Conservation (phyloP, 2,888 invertebrate species). For the Chaetogeoica ovagalla region DNA sequence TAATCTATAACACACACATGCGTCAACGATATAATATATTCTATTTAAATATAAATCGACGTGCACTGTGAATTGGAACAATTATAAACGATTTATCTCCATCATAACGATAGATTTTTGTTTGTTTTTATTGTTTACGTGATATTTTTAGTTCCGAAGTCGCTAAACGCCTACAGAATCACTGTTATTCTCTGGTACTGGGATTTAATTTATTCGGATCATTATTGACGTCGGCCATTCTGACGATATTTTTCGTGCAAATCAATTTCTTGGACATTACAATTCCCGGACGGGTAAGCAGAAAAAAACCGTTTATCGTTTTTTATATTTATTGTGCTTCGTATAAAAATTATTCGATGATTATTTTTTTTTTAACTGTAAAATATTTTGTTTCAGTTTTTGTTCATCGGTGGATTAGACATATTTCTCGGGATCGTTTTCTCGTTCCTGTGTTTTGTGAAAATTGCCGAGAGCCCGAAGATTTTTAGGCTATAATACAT, state of each 20-base stretch:
- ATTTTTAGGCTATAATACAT: too few species aligned
- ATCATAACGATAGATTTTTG: background rate
- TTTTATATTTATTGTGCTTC: background rate
- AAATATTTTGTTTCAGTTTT: slow-evolving; percentile 16
- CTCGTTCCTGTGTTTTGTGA: background rate
- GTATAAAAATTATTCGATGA: background rate
- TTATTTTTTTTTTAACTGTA: background rate
- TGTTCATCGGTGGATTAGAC: slow-evolving; percentile 18
- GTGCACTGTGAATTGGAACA: too few species aligned
- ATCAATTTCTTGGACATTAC: slow-evolving; percentile 19
- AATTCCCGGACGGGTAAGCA: slow-evolving; percentile 20
- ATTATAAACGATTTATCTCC: too few species aligned
- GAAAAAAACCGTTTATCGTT: background rate
- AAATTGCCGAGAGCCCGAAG: too few species aligned
- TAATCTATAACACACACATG: too few species aligned
- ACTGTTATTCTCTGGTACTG: background rate
- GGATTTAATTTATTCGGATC: slow-evolving; percentile 6
- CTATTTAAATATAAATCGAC: too few species aligned
- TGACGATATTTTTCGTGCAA: slow-evolving; percentile 6
- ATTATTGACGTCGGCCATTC: background rate
- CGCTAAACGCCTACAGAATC: background rate
- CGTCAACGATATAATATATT: too few species aligned
- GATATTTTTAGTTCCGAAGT: slow-evolving; percentile 27
- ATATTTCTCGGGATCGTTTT: background rate
- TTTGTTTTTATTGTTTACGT: background rate